Conservation (phyloP, 1,140 invertebrate genomes). For the Scaptodrosophila lebanonensis region DNA sequence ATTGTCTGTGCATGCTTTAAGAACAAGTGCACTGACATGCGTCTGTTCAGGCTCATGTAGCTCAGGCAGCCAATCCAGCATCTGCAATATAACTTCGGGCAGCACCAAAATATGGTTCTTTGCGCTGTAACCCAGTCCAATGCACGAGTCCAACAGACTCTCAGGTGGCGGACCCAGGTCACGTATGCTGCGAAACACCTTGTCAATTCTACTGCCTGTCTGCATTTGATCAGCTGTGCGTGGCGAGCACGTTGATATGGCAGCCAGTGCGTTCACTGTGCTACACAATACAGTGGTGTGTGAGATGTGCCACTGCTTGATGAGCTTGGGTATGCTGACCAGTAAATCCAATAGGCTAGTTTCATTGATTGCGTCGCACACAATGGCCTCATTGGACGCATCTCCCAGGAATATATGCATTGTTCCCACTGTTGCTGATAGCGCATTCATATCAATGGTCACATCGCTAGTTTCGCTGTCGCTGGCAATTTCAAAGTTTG, state of each 20-base stretch:
- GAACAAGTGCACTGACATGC: constrained; percentile 75
- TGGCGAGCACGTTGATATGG: constrained; percentile 41
- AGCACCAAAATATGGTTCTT: constrained; percentile 50
- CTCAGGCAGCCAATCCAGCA: constrained; percentile 74
- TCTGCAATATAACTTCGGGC: constrained; percentile 63
- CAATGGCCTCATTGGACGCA: constrained; percentile 46
- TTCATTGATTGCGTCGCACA: no score
- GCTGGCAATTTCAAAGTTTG: constrained; percentile 62
- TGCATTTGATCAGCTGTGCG: constrained; percentile 40
- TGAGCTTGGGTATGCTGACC: constrained; percentile 49
- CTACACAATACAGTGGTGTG: constrained; percentile 42
- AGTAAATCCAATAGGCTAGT: constrained; percentile 68
- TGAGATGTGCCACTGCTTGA: constrained; percentile 60
- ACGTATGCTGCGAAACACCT: constrained; percentile 69
- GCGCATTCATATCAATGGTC: constrained; percentile 57
- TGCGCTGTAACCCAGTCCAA: constrained; percentile 76
- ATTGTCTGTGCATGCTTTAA: constrained; percentile 76
- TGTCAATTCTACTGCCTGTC: constrained; percentile 49
- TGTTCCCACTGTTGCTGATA: constrained; percentile 49
- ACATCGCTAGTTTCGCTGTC: constrained; percentile 57
- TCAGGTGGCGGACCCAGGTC: constrained; percentile 62
- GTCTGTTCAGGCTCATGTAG: constrained; percentile 76
- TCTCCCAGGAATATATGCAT: constrained; percentile 47
- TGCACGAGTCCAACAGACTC: constrained; percentile 70
- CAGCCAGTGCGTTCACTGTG: constrained; percentile 53